phyloP scores from a whole-genome alignment of 2,797 vertebrate species.

The Chiroxiphia lanceolata region DNA sequence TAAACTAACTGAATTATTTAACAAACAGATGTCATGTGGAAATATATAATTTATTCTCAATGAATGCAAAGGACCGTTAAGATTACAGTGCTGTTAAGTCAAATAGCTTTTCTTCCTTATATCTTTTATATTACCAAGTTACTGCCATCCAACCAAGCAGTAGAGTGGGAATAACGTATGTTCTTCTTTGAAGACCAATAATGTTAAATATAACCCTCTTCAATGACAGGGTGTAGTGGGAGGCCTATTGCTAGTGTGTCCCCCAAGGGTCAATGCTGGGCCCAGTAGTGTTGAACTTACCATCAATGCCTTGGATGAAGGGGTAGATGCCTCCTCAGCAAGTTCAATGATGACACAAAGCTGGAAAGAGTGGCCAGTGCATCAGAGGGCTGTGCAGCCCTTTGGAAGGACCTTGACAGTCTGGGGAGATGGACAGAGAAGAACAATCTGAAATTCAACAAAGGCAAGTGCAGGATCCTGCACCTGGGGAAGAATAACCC shows the following conservation, averaged over 20 bases:
- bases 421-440: background rate
- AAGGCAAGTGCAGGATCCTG: background rate
- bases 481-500: background rate
- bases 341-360: background rate
- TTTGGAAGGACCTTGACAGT: background rate
- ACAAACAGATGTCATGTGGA: constrained; percentile 48
- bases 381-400: background rate
- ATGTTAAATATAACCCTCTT: background rate
- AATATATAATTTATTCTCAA: constrained; percentile 67
- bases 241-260: accelerated
- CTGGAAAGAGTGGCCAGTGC: background rate
- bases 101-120: background rate
- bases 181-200: background rate
- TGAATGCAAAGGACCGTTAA: constrained; percentile 39
- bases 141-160: background rate
- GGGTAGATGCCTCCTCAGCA: background rate
- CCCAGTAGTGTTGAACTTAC: background rate
- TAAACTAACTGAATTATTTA: constrained; percentile 72
- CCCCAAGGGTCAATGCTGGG: accelerated
- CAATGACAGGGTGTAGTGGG: too few relatives aligned
- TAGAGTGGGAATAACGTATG: background rate
- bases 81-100: background rate
- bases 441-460: background rate
- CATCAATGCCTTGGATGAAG: background rate
- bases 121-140: background rate